Base-by-base conservation (phyloP, 2,113 vertebrate species). In the Psettodes erumei region DNA sequence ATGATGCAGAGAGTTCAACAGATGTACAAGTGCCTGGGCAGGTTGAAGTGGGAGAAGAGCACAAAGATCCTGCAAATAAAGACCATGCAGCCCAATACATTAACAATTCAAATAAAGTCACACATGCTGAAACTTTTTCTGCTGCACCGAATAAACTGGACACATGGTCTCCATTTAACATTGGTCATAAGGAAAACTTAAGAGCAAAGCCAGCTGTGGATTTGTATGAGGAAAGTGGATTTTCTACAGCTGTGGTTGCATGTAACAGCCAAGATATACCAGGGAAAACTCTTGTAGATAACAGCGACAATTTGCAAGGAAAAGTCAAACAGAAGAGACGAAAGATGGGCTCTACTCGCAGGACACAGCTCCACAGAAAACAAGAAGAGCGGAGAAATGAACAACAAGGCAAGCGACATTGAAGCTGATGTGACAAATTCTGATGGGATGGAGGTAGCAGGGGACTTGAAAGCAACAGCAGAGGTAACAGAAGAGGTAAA, bases 321-420 rank as follows among this genome's bases (percentile, higher is more conserved):
- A 83, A 76, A 51, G 51, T 37, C 32, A 47, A 75, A 74, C 70
- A 73, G 16, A 90, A 63, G 64, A 88, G 58, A 43, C 91, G 77
- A 69, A 91, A 86, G 59, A 74, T 92, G 75, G 91, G 83, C 11
- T 93, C 92, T 4, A 85, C 85, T 70, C 88, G 86, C 42, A 82
- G 38, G 61, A 43, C 2, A 45, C 69, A 45, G 27, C 48, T 81
- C 25, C 48, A 37, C 1, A 74, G 40, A 47, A 80, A 78, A 62
- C 76, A 28, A 55, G 67, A 63, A 10, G 64, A n/a, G n/a, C n/a
- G n/a, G 6, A 53, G 71, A 66, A 53, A 53, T 1, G 15, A 65
- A 77, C 25, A 47, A 21, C 4, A 33, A 18, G 27, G 38, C 54
- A 35, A 48, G 23, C 4, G 19, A 32, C 6, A 30, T n/a, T 13